Percentiles rank a stretch among this genome's conserved stretches.
Conservation (phyloP, 1,140 invertebrate genomes). For the Pseudoatta argentina region DNA sequence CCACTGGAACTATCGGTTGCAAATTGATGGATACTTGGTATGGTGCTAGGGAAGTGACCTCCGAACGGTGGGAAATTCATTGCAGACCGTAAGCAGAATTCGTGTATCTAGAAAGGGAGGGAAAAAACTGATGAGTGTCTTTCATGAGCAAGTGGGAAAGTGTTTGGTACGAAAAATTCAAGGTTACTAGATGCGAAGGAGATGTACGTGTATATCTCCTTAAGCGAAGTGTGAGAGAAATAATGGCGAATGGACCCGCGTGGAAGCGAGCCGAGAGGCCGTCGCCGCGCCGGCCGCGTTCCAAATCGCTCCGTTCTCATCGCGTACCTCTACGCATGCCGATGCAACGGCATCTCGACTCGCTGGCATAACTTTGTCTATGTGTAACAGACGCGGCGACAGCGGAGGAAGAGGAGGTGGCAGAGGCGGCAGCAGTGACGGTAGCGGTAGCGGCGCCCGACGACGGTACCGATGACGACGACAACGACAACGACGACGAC, state of each 20-base stretch:
- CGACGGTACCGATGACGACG: background rate
- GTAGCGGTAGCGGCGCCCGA: too few species aligned
- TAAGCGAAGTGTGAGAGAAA: background rate
- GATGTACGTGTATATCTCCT: too few species aligned
- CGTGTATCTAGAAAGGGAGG: slow-evolving; percentile 78
- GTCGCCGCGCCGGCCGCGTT: slow-evolving; percentile 4
- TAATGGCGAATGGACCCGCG: background rate
- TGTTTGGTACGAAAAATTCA: background rate
- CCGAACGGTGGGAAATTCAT: slow-evolving; percentile 90
- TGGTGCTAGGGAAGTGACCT: slow-evolving; percentile 88
- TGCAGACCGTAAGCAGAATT: slow-evolving; percentile 81
- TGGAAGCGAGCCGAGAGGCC: background rate
- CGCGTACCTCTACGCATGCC: background rate
- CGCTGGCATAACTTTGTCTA: background rate
- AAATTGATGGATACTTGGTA: slow-evolving; percentile 89
- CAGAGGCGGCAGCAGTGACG: background rate
- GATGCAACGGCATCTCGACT: background rate
- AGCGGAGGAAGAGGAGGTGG: too few species aligned
- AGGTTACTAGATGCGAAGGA: background rate
- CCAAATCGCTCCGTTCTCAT: background rate
- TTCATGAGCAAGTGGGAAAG: too few species aligned
- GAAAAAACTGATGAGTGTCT: background rate
- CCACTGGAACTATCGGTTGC: slow-evolving; percentile 86
- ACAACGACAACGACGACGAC: background rate
- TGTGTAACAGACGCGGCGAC: background rate